Percentiles rank a stretch among this genome's conserved stretches.
phyloP scores from a whole-genome alignment of 2,113 vertebrate genomes.

The Microtus montanus region DNA sequence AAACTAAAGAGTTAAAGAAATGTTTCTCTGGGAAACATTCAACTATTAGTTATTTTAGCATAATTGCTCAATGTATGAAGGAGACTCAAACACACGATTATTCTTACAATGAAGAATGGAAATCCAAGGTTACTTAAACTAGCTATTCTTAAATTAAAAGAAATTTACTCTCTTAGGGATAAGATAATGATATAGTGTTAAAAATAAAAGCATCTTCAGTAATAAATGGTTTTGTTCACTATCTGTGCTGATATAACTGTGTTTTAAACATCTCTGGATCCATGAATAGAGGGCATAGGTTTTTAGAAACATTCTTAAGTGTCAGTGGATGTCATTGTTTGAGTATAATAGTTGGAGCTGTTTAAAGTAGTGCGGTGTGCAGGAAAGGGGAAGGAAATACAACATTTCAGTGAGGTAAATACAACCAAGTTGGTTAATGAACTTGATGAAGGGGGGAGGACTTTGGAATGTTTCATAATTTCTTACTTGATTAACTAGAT shows the following conservation, averaged over 20 bases:
- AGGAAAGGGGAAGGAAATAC: neutral
- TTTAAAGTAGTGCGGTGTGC: neutral
- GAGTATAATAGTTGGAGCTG: neutral
- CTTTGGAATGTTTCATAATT: neutral
- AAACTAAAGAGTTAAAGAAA: slow-evolving; percentile 46
- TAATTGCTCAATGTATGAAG: slow-evolving; percentile 49
- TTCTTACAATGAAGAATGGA: slow-evolving; percentile 2
- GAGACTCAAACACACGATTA: slow-evolving; percentile 54
- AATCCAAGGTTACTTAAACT: slow-evolving; percentile 29
- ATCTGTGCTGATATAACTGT: neutral
- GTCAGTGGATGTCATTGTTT: neutral
- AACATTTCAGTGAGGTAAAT: neutral
- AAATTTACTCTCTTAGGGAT: slow-evolving; percentile 36
- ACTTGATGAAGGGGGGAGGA: neutral
- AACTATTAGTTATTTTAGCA: slow-evolving; percentile 52
- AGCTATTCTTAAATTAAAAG: slow-evolving; percentile 47
- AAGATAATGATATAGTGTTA: slow-evolving; percentile 20
- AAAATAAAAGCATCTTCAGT: slow-evolving; percentile 37
- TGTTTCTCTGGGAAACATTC: slow-evolving; percentile 42
- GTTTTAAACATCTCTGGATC: neutral
- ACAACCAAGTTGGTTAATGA: neutral
- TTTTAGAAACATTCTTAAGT: neutral
- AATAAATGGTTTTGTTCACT: neutral
- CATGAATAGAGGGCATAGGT: neutral
- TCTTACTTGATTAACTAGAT: neutral